These are phyloP conservation scores for Philaenus spumarius DNA, from an alignment of 1,140 invertebrate genomes.

Conservation along the genomic window DNA sequence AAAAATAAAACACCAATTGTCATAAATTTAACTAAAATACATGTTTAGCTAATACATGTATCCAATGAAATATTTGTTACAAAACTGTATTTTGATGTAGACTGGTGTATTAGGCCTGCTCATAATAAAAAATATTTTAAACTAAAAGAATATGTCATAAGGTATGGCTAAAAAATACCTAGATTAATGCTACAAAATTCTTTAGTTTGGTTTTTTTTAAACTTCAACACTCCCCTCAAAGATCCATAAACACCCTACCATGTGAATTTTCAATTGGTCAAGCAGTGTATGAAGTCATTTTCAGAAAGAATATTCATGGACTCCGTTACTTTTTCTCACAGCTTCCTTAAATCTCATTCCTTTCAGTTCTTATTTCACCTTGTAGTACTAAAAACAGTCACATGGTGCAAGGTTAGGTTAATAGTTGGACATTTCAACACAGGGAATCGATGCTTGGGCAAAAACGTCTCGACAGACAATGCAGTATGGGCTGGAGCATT, in stretches of 20 bases:
- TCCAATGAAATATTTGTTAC: too few relatives aligned
- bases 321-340: neutral
- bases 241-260: neutral
- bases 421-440: neutral
- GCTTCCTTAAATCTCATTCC: neutral
- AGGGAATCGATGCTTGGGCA: neutral
- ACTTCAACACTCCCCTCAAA: too few relatives aligned
- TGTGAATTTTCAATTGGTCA: neutral
- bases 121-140: too few relatives aligned
- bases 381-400: neutral
- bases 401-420: neutral
- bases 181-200: too few relatives aligned
- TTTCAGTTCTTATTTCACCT: neutral
- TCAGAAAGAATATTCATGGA: neutral
- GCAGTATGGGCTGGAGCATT: neutral
- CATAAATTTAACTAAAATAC: too few relatives aligned
- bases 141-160: too few relatives aligned
- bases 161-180: too few relatives aligned
- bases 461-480: neutral
- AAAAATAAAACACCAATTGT: slow-evolving; percentile 37
- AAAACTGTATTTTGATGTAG: too few relatives aligned
- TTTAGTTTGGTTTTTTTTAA: too few relatives aligned
- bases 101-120: too few relatives aligned
- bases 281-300: neutral
- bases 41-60: too few relatives aligned